Evolutionary conservation across 92 coral and sea anemone species (phyloP), one percentile per base, ranked within the genome.

Genomic region (Scolanthus callimorphus): DNA sequence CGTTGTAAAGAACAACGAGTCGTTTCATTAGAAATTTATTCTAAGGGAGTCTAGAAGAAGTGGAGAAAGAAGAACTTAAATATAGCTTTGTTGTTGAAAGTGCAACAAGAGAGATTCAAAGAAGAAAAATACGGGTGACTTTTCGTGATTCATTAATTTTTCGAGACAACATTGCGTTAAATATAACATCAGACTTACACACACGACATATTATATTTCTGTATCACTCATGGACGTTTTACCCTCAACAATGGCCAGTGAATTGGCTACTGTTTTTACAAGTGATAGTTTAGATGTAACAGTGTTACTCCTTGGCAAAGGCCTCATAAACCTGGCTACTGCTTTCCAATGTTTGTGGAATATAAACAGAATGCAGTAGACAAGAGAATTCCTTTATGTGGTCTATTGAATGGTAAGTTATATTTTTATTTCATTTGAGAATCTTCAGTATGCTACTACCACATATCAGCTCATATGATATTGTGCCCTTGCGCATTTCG

Each of bases 291-390:
- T 39, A 19, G 60, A 50, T 11, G 8, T 92, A 39, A 45, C 47
- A n/a, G 65, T 46, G 49, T 64, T 0, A 81, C 96, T 4, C 89
- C 90, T 2, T 84, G 86, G 96, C 67, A 81, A n/a, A 77, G 98
- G 59, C 79, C 79, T 13, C 71, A 62, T 17, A 92, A 92, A 69
- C 77, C 88, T 23, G 96, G 92, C 10, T 80, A 48, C 22, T 80
- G 88, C 58, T 88, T 74, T 45, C 38, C 65, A 3, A 72, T 83
- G 69, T 65, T 84, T 48, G 70, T 77, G 91, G 61, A 73, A 47
- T 62, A 63, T 74, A 39, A 80, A 59, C 60, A 84, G 10, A 70
- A 27, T 30, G 24, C 47, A 23, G 65, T 55, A 30, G 67, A 80
- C 39, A 70, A 51, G 46, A 76, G 63, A 53, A 62, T 80, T 41